Evolutionary conservation across 2,797 vertebrate species (phyloP).

Genomic region (Tamandua tetradactyla): DNA sequence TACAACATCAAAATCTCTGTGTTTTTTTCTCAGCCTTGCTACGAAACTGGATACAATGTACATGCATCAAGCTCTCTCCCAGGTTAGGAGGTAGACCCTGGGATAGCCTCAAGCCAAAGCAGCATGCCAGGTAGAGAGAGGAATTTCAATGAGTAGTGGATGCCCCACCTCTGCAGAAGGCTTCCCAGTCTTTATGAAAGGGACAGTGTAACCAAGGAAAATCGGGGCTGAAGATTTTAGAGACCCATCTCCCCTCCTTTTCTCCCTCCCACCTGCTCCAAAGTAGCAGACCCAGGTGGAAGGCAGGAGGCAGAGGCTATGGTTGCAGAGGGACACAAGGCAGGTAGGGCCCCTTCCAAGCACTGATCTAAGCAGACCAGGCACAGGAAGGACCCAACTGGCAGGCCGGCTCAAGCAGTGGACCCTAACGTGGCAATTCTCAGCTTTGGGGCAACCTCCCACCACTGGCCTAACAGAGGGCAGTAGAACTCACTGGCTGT

Average conservation of each 20-base stretch:
- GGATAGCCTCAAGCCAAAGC: background rate
- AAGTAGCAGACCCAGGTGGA: background rate
- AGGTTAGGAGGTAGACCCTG: background rate
- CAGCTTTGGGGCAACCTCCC: background rate
- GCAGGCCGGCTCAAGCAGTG: background rate
- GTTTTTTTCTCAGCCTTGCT: background rate
- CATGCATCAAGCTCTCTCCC: background rate
- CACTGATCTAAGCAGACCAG: background rate
- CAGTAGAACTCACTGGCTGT: rapidly evolving
- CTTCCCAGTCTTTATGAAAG: background rate
- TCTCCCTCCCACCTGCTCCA: no score
- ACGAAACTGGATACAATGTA: background rate
- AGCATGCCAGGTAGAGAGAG: background rate
- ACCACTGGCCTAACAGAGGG: background rate
- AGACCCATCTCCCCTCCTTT: no score
- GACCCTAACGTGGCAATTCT: background rate
- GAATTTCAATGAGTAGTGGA: background rate
- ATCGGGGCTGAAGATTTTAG: background rate
- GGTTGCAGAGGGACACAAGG: background rate
- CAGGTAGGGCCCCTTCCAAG: background rate
- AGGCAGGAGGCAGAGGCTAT: no score
- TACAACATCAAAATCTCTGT: constrained; percentile 38
- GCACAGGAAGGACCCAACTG: background rate
- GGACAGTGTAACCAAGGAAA: background rate
- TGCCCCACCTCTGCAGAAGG: background rate